Conservation (phyloP, 2,797 vertebrate genomes). For the Salmo trutta region DNA sequence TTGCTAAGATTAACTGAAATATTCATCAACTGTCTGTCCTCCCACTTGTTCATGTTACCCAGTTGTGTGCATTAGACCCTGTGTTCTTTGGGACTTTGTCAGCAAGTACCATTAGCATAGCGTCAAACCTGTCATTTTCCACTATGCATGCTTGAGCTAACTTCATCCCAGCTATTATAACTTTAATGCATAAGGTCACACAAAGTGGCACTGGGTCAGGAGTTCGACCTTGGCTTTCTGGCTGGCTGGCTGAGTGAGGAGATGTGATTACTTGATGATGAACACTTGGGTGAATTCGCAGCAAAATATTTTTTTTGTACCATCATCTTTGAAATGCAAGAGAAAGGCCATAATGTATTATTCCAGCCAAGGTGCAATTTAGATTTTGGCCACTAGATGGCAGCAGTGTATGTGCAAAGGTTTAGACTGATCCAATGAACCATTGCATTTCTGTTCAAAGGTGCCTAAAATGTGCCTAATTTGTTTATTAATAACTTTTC, state of each 20-base stretch:
- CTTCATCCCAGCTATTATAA: conserved; percentile 2
- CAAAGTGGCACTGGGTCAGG: neutral
- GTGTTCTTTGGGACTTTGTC: neutral
- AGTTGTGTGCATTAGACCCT: conserved; percentile 8
- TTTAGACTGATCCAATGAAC: too few species aligned
- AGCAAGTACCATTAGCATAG: conserved; percentile 15
- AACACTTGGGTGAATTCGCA: too few species aligned
- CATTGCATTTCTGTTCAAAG: too few species aligned
- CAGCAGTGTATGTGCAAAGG: too few species aligned
- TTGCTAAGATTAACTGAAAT: neutral
- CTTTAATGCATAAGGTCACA: conserved; percentile 4
- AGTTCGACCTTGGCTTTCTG: neutral
- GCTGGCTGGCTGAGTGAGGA: neutral
- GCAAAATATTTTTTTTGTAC: too few species aligned
- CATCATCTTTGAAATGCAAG: too few species aligned
- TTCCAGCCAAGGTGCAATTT: too few species aligned
- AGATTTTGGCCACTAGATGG: too few species aligned
- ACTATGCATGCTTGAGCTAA: conserved; percentile 6
- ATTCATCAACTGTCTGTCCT: neutral
- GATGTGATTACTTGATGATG: too few species aligned
- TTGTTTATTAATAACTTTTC: too few species aligned
- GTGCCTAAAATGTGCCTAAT: too few species aligned
- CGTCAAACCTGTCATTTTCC: conserved; percentile 23
- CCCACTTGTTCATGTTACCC: neutral
- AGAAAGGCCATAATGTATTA: too few species aligned